Evolutionary conservation across 1,140 invertebrate species (phyloP), one percentile per base, ranked within the genome.

Genomic region (Drosophila lini): DNA sequence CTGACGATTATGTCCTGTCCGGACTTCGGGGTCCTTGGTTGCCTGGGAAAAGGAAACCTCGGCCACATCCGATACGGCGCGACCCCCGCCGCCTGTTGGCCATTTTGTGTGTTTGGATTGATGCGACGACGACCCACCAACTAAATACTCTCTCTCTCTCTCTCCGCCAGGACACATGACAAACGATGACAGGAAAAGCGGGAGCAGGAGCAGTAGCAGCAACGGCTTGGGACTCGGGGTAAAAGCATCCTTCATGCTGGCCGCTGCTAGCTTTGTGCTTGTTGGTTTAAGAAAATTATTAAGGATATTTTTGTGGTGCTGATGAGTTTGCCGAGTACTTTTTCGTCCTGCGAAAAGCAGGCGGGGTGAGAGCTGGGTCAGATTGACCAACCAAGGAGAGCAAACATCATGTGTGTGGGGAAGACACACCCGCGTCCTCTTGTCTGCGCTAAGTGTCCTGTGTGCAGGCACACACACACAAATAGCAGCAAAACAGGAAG

Each of bases 201-300:
- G 40, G 44, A 19, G 44, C 13, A 9, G 56, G 22, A n/a, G 44
- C 34, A 6, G 40, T 10, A n/a, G 44, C 34, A 6, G 40, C n/a
- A 10, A 5, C 13, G 8, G 44, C 11, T 22, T 15, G 28, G 3
- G 44, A 28, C 15, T 34, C 22, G 9, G 80, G 84, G 84, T 86
- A 86, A 86, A 88, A 88, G 83, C 83, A 89, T 88, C 84, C 83
- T 88, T 83, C 80, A 73, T 57, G 63, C 70, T 59, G 15, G 45
- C 22, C 19, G 19, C 44, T 16, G 40, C 74, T 76, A 67, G 84
- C 84, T 89, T 89, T 88, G 77, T 88, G 80, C 76, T 83, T 90
- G 85, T 90, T 90, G 85, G 86, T 90, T 90, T 90, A 90, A 90
- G 85, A 90, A 90, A 90, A 90, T 90, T 90, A 90, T 90, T 90